Evolutionary conservation across 1,140 invertebrate genomes (phyloP).

Genomic region (Drosophila pandora): DNA sequence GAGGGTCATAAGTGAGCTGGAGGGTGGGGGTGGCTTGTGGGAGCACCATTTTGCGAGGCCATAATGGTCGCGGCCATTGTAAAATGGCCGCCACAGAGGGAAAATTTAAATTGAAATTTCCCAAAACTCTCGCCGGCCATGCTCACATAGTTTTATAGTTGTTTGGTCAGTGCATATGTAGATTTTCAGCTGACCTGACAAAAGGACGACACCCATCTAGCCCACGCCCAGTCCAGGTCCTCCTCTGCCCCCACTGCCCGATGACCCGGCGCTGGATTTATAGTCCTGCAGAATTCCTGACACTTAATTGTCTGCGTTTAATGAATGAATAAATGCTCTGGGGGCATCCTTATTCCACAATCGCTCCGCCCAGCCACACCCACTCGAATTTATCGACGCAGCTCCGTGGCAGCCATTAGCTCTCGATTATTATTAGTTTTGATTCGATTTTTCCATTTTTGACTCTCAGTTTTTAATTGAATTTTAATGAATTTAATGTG

Average conservation of each 20-base stretch:
- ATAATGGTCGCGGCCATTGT: conserved; percentile 59
- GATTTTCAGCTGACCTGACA: conserved; percentile 81
- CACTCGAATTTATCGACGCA: conserved; percentile 42
- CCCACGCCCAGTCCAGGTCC: conserved; percentile 12
- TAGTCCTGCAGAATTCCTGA: conserved; percentile 77
- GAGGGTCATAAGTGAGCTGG: too few species aligned
- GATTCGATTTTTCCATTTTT: conserved; percentile 53
- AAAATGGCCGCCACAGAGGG: conserved; percentile 67
- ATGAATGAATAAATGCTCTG: conserved; percentile 76
- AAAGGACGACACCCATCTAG: conserved; percentile 44
- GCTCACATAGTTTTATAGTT: conserved; percentile 76
- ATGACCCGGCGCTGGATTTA: conserved; percentile 58
- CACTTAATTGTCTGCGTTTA: conserved; percentile 81
- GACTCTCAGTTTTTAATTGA: conserved; percentile 72
- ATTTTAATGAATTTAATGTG: conserved; percentile 78
- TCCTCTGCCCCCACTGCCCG: neutral
- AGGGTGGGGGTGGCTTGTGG: conserved; percentile 8
- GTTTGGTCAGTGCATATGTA: conserved; percentile 79
- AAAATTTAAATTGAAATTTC: conserved; percentile 75
- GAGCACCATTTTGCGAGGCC: conserved; percentile 61
- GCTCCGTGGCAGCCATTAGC: conserved; percentile 49
- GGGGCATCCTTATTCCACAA: neutral
- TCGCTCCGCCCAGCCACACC: neutral
- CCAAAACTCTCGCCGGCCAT: conserved; percentile 41
- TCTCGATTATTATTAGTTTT: conserved; percentile 78